These are phyloP conservation scores for Lasiommata megera DNA, from an alignment of 2,888 invertebrate species.

Conservation along the genomic window DNA sequence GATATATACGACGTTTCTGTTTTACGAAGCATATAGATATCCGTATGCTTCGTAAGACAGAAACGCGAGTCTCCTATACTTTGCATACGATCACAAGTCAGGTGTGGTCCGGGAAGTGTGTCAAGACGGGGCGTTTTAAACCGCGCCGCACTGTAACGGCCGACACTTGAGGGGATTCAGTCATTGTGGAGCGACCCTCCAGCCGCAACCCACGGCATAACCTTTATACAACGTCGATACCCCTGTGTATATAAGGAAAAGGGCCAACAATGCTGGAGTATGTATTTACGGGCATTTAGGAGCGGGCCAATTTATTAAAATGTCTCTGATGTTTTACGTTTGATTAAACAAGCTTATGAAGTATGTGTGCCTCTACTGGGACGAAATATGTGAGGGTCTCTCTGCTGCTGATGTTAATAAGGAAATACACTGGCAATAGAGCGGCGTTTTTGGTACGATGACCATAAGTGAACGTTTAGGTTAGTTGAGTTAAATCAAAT, in stretches of 20 bases:
- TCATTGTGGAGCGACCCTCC: constrained; percentile 21
- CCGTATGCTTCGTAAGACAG: neutral
- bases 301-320: neutral
- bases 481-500: no score
- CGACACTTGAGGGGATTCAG: constrained; percentile 24
- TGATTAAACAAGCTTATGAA: neutral
- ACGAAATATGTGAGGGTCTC: no score
- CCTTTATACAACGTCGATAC: constrained; percentile 14
- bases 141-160: constrained; percentile 36
- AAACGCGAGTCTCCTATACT: constrained; percentile 21
- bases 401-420: no score
- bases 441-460: no score
- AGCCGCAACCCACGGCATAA: constrained; percentile 8
- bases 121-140: constrained; percentile 57
- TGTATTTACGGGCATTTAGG: neutral
- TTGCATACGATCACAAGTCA: constrained; percentile 38
- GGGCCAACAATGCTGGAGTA: neutral
- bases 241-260: neutral
- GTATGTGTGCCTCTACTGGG: no score
- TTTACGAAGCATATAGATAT: neutral
- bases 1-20: no score
- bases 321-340: neutral
- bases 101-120: constrained; percentile 53
- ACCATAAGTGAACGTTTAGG: no score
- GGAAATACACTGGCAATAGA: no score